Conservation (phyloP, 2,888 invertebrate genomes). For the Eremobia ochroleuca region DNA sequence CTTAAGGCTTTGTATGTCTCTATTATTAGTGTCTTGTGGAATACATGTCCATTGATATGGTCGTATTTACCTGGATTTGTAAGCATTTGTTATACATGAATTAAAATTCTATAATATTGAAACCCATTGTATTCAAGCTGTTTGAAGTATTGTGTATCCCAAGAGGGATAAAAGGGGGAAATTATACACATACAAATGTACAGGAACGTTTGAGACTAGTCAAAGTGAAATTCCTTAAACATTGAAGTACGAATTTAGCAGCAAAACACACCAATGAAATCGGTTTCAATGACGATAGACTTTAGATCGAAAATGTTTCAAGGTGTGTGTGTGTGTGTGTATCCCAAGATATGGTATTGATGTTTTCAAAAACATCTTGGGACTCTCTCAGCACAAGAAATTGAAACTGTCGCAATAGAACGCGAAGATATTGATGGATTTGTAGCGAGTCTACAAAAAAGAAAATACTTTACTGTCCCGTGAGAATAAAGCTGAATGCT, state of each 20-base stretch:
- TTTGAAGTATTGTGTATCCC: slow-evolving; percentile 9
- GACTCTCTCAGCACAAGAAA: slow-evolving; percentile 32
- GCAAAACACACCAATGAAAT: neutral
- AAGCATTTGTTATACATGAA: neutral
- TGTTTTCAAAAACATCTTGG: slow-evolving; percentile 32
- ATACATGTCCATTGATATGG: neutral
- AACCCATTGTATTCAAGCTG: slow-evolving; percentile 9
- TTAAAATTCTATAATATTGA: slow-evolving; percentile 19
- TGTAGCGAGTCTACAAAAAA: slow-evolving; percentile 2
- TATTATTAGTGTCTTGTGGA: slow-evolving; percentile 18
- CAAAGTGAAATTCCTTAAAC: neutral
- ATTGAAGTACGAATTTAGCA: neutral
- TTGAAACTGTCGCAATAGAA: slow-evolving; percentile 36
- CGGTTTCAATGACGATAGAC: neutral
- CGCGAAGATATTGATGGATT: slow-evolving; percentile 32
- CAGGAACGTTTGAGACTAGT: neutral
- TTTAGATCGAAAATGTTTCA: neutral
- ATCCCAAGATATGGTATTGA: slow-evolving; percentile 2
- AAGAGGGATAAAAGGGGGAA: slow-evolving; percentile 1
- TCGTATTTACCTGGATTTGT: slow-evolving; percentile 9
- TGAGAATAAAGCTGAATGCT: neutral
- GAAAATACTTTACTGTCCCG: neutral
- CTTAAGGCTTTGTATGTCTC: neutral
- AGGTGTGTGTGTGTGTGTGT: too few species aligned
- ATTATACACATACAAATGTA: neutral